Conservation (phyloP, 37 sponge, comb jelly and placozoan genomes). For the Aplysina aerophoba region DNA sequence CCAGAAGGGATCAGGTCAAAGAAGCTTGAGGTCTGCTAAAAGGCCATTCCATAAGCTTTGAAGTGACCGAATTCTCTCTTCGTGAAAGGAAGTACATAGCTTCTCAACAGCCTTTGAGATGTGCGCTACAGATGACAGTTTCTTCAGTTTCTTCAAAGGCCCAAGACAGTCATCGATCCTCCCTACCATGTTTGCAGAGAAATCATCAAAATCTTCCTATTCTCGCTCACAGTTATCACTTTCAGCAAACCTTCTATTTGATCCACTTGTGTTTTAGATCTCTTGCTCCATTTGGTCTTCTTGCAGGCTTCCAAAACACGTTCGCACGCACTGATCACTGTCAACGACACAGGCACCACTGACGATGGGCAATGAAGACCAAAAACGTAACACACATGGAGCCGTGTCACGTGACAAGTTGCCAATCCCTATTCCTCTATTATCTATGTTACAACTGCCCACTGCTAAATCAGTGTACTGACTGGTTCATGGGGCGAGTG, state of each 20-base stretch:
- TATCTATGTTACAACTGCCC: too few species aligned
- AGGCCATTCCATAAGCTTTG: too few species aligned
- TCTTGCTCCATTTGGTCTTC: slow-evolving; percentile 18
- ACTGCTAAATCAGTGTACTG: too few species aligned
- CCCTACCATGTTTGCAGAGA: not conserved
- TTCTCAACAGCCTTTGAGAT: too few species aligned
- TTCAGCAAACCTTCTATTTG: not conserved
- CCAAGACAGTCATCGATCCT: slow-evolving; percentile 6
- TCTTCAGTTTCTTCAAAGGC: not conserved
- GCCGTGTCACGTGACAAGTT: slow-evolving; percentile 31
- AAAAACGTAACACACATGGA: slow-evolving; percentile 20
- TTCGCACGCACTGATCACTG: not conserved
- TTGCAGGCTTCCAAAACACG: slow-evolving; percentile 2
- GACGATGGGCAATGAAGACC: not conserved
- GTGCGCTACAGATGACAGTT: too few species aligned
- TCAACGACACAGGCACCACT: not conserved
- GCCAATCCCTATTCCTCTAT: slow-evolving; percentile 8
- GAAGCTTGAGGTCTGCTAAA: too few species aligned
- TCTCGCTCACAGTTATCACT: slow-evolving; percentile 1
- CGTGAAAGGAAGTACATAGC: too few species aligned
- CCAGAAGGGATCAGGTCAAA: too few species aligned
- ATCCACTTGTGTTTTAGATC: not conserved
- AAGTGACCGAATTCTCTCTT: too few species aligned
- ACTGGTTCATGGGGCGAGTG: too few species aligned
- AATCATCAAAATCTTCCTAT: slow-evolving; percentile 6